These are phyloP conservation scores for Oophaga sylvatica DNA, from an alignment of 2,797 vertebrate genomes.

Conservation along the genomic window DNA sequence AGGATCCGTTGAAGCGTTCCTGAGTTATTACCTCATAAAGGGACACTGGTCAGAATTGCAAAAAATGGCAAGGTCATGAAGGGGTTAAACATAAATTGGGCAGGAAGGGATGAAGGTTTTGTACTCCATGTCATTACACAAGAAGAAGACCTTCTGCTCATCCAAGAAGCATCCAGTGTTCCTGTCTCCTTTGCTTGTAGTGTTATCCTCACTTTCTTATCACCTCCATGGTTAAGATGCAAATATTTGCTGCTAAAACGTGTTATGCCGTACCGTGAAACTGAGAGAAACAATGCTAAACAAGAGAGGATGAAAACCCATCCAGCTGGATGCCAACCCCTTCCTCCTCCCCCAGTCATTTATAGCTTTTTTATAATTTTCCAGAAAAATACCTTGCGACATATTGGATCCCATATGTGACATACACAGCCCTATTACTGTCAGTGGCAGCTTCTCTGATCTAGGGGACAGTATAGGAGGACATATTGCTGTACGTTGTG, in stretches of 20 bases:
- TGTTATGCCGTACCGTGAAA: background rate
- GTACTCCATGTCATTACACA: background rate
- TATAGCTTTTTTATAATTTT: constrained; percentile 13
- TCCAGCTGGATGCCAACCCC: background rate
- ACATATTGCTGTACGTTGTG: constrained; percentile 6
- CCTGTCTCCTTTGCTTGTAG: background rate
- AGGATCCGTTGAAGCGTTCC: too few relatives aligned
- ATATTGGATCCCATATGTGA: constrained; percentile 44
- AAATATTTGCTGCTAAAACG: constrained; percentile 7
- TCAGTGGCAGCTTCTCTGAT: constrained; percentile 36
- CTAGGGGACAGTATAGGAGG: constrained; percentile 26
- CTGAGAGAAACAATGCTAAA: constrained; percentile 3
- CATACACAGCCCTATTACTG: constrained; percentile 40
- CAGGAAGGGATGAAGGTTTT: too few relatives aligned
- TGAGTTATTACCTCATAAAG: too few relatives aligned
- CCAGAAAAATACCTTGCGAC: constrained; percentile 13
- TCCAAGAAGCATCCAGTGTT: background rate
- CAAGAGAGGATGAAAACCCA: background rate
- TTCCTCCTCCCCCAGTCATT: constrained; percentile 15
- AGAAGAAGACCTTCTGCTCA: background rate
- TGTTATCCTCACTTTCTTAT: constrained; percentile 24
- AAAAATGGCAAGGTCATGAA: too few relatives aligned
- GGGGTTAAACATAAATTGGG: too few relatives aligned
- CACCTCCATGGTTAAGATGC: constrained; percentile 16
- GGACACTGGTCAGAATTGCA: too few relatives aligned